Evolutionary conservation across 2,888 invertebrate species (phyloP).

Genomic region (Spilosoma lubricipeda): DNA sequence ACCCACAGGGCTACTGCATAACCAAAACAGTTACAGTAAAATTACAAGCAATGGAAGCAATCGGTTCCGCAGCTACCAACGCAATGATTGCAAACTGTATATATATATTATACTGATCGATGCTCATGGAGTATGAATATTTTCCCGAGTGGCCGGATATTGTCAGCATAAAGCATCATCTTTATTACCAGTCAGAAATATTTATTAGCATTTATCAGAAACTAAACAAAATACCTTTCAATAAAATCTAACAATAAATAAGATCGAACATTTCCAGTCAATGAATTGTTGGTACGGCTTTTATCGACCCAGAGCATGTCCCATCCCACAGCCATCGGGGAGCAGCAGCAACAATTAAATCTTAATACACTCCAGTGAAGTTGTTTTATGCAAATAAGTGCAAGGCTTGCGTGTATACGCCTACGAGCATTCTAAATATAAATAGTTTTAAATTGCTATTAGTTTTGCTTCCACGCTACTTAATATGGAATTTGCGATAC

Average conservation of each 20-base stretch:
- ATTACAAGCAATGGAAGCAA: background rate
- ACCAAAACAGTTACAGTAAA: background rate
- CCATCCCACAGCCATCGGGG: conserved; percentile 68
- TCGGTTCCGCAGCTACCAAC: background rate
- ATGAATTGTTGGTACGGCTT: conserved; percentile 75
- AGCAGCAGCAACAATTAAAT: conserved; percentile 79
- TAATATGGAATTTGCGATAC: conserved; percentile 29
- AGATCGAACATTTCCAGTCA: conserved; percentile 53
- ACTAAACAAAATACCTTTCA: conserved; percentile 43
- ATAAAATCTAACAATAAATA: conserved; percentile 55
- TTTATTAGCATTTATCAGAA: conserved; percentile 7
- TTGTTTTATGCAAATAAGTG: conserved; percentile 84
- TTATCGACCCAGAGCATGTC: conserved; percentile 77
- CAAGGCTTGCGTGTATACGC: conserved; percentile 81
- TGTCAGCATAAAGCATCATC: background rate
- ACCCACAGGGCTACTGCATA: background rate
- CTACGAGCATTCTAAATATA: conserved; percentile 73
- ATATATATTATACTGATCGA: background rate
- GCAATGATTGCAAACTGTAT: background rate
- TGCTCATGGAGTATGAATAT: background rate
- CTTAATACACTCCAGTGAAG: conserved; percentile 82
- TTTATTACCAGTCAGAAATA: background rate
- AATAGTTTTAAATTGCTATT: conserved; percentile 61
- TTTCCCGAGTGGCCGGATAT: background rate
- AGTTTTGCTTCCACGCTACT: conserved; percentile 50